Evolutionary conservation across 35 echinoderm and acorn worm species (phyloP), one percentile per base, ranked within the genome.

Genomic region (Lytechinus pictus): DNA sequence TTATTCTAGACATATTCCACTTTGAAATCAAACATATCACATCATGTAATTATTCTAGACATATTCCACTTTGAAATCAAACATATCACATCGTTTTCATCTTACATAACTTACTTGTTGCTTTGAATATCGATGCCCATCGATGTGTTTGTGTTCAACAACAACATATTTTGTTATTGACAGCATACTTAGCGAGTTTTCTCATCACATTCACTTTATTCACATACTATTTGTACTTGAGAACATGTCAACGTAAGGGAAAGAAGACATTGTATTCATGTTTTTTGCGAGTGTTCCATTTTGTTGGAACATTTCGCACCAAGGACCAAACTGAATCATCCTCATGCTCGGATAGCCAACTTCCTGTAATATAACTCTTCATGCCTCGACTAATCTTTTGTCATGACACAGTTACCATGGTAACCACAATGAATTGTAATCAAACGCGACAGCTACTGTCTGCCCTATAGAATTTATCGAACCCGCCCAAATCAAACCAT

Each of bases 261-360:
- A 24, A 5, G 66, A 79, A 79, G 14, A 12, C 27, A 24, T 79
- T n/a, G 66, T 44, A 44, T 44, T 44, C 33, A 44, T 44, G 33
- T 79, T 24, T 16, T 79, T n/a, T 14, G 14, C 19, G 66, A 79
- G 66, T 24, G 66, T 79, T 79, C 66, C 66, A 79, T 79, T 44
- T 79, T 79, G 66, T 79, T 79, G 21, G 66, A 24, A 79, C 66
- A 79, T 79, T 6, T 79, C 19, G 66, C 66, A 79, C 66, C 66
- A 79, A 79, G 66, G 66, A 79, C 66, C 66, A 79, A 79, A 79
- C 66, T 79, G 66, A 79, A 79, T 79, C 66, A 79, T 79, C 66
- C 6, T n/a, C 66, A 79, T 79, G 66, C 16, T 24, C 66, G 66
- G 66, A 79, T 79, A 19, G 66, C 16, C 66, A 24, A 24, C 66